Evolutionary conservation across 1,140 invertebrate species (phyloP).

Genomic region (Dryas iulia): DNA sequence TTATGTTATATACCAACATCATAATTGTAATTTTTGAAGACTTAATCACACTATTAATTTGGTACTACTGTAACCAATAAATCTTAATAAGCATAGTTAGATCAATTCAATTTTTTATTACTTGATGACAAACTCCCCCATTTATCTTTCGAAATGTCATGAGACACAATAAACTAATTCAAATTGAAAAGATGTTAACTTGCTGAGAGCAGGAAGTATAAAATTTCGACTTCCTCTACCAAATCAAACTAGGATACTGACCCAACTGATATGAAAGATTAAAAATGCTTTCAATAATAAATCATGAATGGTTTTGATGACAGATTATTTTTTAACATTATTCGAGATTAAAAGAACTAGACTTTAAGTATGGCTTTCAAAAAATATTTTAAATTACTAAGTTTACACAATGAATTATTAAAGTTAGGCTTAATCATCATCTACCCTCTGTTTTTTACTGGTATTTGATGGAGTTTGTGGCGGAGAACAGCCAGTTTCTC

Average conservation of each 20-base stretch:
- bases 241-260: slow-evolving; percentile 10
- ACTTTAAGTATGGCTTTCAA: too few relatives aligned
- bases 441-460: slow-evolving; percentile 70
- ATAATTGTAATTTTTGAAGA: background rate
- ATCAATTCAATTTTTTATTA: background rate
- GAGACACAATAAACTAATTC: slow-evolving; percentile 15
- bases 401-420: background rate
- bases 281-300: background rate
- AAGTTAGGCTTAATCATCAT: slow-evolving; percentile 53
- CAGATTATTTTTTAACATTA: too few relatives aligned
- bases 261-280: background rate
- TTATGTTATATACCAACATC: background rate
- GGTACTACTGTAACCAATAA: background rate
- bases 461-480: slow-evolving; percentile 70
- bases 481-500: slow-evolving; percentile 61
- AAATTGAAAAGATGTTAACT: slow-evolving; percentile 20
- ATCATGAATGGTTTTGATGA: background rate
- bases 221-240: slow-evolving; percentile 1
- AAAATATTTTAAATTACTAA: background rate
- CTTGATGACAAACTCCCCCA: background rate
- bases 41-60: background rate
- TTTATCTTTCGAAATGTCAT: slow-evolving; percentile 1
- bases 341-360: too few relatives aligned
- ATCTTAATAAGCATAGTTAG: background rate
- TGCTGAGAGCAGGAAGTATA: slow-evolving; percentile 12